These are phyloP conservation scores for Aquatica leii DNA, from an alignment of 2,888 invertebrate genomes.

Conservation along the genomic window DNA sequence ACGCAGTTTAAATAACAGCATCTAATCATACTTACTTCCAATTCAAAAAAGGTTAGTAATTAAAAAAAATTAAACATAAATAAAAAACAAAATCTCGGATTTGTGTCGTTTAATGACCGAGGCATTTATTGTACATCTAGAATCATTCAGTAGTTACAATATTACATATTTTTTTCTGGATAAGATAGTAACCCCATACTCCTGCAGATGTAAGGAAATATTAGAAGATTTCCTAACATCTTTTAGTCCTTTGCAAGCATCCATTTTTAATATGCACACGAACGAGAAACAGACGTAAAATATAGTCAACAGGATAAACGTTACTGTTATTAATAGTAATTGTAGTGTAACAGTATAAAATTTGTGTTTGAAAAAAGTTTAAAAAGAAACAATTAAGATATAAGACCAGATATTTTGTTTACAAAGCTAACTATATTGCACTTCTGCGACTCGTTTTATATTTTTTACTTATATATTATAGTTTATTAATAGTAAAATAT, in stretches of 20 bases:
- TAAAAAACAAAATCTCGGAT: slow-evolving; percentile 43
- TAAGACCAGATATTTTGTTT: slow-evolving; percentile 42
- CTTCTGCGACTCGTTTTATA: background rate
- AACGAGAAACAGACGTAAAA: background rate
- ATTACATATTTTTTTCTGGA: slow-evolving; percentile 56
- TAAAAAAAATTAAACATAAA: too few relatives aligned
- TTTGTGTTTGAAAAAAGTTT: slow-evolving; percentile 39
- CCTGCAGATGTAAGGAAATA: slow-evolving; percentile 53
- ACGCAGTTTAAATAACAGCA: too few relatives aligned
- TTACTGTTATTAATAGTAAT: background rate
- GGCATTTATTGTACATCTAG: slow-evolving; percentile 63
- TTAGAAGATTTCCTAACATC: slow-evolving; percentile 34
- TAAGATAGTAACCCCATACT: slow-evolving; percentile 57
- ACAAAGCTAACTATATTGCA: slow-evolving; percentile 44
- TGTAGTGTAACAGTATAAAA: slow-evolving; percentile 5
- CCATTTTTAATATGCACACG: slow-evolving; percentile 28
- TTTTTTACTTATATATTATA: slow-evolving; percentile 26
- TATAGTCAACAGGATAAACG: too few relatives aligned
- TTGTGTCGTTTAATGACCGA: slow-evolving; percentile 62
- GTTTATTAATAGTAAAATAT: slow-evolving; percentile 56
- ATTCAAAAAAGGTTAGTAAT: too few relatives aligned
- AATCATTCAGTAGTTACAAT: slow-evolving; percentile 61
- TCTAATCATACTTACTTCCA: too few relatives aligned
- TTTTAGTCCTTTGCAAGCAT: slow-evolving; percentile 38
- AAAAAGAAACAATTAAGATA: too few relatives aligned